Conservation (phyloP, 2,888 invertebrate species). For the Arrhopalites spinosus region DNA sequence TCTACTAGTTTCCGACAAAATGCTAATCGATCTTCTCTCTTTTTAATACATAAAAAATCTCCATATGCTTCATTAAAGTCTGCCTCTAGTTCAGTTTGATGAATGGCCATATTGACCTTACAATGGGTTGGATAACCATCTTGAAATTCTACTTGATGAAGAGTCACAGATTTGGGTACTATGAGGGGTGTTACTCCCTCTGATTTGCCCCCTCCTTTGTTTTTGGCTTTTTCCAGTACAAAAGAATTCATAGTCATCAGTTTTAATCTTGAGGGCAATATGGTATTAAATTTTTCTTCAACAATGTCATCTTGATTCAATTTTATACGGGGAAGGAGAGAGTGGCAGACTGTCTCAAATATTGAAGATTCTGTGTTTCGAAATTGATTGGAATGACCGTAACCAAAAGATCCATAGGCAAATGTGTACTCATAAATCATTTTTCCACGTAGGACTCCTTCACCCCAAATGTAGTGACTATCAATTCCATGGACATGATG, state of each 20-base stretch:
- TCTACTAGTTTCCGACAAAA: conserved; percentile 42
- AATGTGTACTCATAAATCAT: conserved; percentile 49
- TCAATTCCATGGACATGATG: conserved; percentile 46
- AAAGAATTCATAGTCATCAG: conserved; percentile 45
- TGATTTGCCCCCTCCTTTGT: not conserved
- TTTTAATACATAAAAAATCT: conserved; percentile 45
- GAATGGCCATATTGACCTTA: conserved; percentile 50
- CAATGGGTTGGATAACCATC: conserved; percentile 46
- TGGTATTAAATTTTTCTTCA: conserved; percentile 38
- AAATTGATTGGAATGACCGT: conserved; percentile 51
- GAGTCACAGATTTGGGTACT: conserved; percentile 39
- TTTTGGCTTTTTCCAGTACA: conserved; percentile 41
- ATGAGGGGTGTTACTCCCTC: not conserved
- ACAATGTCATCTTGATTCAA: conserved; percentile 39
- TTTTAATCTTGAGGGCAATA: conserved; percentile 43
- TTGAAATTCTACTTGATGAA: conserved; percentile 48
- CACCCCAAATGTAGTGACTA: conserved; percentile 37
- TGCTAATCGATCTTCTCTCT: conserved; percentile 42
- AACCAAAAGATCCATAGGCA: conserved; percentile 49
- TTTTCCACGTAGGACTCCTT: conserved; percentile 43
- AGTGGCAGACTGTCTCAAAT: conserved; percentile 47
- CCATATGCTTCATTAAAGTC: conserved; percentile 53
- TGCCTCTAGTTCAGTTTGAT: conserved; percentile 45
- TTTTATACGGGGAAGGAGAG: conserved; percentile 51
- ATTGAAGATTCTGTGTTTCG: conserved; percentile 45